Evolutionary conservation across 1,140 invertebrate genomes (phyloP).

Genomic region (Latrodectus geometricus): DNA sequence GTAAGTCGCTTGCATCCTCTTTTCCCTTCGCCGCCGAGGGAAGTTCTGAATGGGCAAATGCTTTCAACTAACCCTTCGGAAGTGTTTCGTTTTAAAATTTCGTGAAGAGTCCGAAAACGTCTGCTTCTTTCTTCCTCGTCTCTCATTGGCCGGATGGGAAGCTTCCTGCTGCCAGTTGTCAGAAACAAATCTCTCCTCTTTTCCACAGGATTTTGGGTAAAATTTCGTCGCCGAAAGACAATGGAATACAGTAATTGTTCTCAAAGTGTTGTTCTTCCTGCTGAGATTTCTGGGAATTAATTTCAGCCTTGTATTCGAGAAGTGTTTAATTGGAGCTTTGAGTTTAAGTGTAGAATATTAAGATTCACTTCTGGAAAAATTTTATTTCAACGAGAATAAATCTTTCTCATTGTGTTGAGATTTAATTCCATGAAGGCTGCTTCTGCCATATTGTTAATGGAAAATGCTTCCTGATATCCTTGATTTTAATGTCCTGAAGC

Average conservation of each 20-base stretch:
- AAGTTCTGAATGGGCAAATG: constrained; percentile 5
- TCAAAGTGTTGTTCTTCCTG: not conserved
- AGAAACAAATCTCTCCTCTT: not conserved
- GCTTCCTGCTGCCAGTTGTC: not conserved
- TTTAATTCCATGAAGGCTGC: too few relatives aligned
- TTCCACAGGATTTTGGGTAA: not conserved
- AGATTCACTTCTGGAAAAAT: too few relatives aligned
- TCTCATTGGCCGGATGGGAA: not conserved
- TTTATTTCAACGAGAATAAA: too few relatives aligned
- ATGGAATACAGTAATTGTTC: not conserved
- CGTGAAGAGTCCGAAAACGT: not conserved
- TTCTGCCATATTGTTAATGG: too few relatives aligned
- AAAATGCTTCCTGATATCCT: too few relatives aligned
- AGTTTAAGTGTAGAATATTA: too few relatives aligned
- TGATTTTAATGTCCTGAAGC: too few relatives aligned
- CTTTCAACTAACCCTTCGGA: not conserved
- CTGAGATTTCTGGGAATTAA: too few relatives aligned
- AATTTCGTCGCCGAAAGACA: not conserved
- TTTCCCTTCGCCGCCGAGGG: not conserved
- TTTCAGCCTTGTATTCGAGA: too few relatives aligned
- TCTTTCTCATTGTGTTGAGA: too few relatives aligned
- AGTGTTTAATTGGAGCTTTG: too few relatives aligned
- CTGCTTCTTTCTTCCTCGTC: not conserved
- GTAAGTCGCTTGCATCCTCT: not conserved
- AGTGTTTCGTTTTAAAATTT: not conserved